phyloP scores from a whole-genome alignment of 1,140 invertebrate genomes.

The Anastrepha ludens region DNA sequence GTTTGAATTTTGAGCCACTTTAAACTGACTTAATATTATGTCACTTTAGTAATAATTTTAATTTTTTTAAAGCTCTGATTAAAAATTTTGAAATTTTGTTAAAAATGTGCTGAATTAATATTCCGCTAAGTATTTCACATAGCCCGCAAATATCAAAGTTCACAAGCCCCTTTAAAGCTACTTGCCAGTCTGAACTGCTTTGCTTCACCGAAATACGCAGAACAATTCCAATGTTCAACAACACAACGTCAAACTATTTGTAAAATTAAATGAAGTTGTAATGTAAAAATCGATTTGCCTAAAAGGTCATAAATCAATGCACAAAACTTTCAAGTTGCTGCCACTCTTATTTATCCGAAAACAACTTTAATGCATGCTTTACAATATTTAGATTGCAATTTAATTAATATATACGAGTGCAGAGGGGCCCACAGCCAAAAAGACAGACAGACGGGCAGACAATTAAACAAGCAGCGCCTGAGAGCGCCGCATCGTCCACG shows the following conservation, averaged over 20 bases:
- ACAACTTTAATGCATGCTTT: constrained; percentile 44
- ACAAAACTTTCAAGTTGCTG: constrained; percentile 34
- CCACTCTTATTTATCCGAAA: not conserved
- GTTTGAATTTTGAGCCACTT: too few species aligned
- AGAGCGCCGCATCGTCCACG: not conserved
- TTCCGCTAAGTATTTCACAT: too few species aligned
- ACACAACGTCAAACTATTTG: constrained; percentile 19
- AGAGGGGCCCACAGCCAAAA: not conserved
- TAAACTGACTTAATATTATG: too few species aligned
- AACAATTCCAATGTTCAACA: constrained; percentile 16
- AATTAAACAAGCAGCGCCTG: not conserved
- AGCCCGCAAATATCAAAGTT: too few species aligned
- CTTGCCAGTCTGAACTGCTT: not conserved
- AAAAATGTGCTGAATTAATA: too few species aligned
- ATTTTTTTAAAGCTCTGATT: too few species aligned
- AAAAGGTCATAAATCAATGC: constrained; percentile 34
- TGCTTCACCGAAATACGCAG: not conserved
- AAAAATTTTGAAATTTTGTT: too few species aligned
- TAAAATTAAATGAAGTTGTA: constrained; percentile 48
- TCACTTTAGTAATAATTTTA: too few species aligned
- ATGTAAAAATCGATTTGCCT: constrained; percentile 19
- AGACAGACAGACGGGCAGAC: constrained; percentile 11
- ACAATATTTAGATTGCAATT: constrained; percentile 46
- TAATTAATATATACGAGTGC: constrained; percentile 12
- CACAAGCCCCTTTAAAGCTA: not conserved